A percentile compares a stretch with the other conserved stretches of the same genome.
Conservation (phyloP, 1,140 invertebrate species). For the Zaprionus africanus region DNA sequence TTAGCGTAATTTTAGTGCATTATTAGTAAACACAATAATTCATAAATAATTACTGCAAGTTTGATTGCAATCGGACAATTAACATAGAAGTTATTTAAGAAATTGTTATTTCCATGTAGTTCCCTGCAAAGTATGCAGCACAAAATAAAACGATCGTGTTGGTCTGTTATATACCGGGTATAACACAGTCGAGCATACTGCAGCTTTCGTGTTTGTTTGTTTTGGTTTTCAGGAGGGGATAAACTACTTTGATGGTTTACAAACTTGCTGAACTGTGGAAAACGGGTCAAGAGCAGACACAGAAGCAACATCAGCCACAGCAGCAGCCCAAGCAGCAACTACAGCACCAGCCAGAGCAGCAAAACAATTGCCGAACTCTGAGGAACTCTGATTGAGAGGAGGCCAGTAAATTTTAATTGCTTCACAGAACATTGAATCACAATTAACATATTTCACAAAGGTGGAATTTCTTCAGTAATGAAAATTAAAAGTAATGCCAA, state of each 20-base stretch:
- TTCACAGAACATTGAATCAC: conserved; percentile 6
- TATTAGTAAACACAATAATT: no score
- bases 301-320: background rate
- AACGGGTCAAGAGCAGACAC: conserved; percentile 42
- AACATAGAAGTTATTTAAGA: no score
- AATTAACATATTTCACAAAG: background rate
- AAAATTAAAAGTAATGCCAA: background rate
- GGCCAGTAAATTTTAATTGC: background rate
- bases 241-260: conserved; percentile 34
- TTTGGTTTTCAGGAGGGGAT: conserved; percentile 12
- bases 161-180: no score
- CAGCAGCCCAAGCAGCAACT: background rate
- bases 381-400: background rate
- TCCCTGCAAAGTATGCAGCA: no score
- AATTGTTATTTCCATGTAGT: no score
- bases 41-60: no score
- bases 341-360: background rate
- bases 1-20: no score
- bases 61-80: no score
- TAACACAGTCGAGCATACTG: background rate
- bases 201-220: conserved; percentile 1
- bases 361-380: conserved; percentile 10
- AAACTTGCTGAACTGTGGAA: conserved; percentile 46
- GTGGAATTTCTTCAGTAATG: background rate
- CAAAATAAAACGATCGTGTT: no score